Conservation (phyloP, 1,140 invertebrate genomes). For the Alviniconcha marisindica region DNA sequence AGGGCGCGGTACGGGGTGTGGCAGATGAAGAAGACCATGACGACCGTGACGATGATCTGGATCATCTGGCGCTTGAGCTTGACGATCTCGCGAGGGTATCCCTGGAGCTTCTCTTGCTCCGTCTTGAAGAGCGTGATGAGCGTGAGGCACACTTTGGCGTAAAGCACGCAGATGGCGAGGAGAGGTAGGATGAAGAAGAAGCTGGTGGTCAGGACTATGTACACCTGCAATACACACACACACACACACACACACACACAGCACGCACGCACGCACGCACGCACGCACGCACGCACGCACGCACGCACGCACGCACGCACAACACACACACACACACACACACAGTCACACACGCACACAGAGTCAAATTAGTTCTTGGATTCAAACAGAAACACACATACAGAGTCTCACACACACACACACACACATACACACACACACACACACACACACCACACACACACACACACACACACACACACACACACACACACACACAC, state of each 20-base stretch:
- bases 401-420: neutral
- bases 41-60: constrained; percentile 59
- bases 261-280: too few species aligned
- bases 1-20: constrained; percentile 60
- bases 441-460: constrained; percentile 2
- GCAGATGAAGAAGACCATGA: constrained; percentile 62
- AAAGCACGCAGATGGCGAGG: constrained; percentile 47
- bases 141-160: constrained; percentile 44
- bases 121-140: constrained; percentile 46
- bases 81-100: constrained; percentile 49
- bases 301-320: neutral
- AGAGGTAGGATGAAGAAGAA: constrained; percentile 54
- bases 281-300: too few species aligned
- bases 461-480: constrained; percentile 10
- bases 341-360: neutral
- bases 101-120: constrained; percentile 40
- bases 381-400: neutral
- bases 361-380: too few species aligned
- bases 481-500: constrained; percentile 10
- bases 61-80: constrained; percentile 52
- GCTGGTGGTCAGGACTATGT: constrained; percentile 45
- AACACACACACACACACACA: neutral
- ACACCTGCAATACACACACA: too few species aligned
- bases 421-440: constrained; percentile 6
- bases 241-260: too few species aligned